phyloP scores from a whole-genome alignment of 2,888 invertebrate genomes.

The Seira musarum region DNA sequence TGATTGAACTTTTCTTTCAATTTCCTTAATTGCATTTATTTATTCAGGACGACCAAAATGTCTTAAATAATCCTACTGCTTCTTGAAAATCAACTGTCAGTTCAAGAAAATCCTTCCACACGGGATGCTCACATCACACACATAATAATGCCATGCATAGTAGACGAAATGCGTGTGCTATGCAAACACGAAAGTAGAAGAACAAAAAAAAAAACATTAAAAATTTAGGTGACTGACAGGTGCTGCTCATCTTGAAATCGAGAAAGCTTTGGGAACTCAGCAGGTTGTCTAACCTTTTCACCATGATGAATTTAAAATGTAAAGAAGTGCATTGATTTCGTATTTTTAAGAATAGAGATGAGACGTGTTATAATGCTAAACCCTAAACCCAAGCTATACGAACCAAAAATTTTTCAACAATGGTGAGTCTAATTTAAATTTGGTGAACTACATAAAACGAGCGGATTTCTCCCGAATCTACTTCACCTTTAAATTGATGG shows the following conservation, averaged over 20 bases:
- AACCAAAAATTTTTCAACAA: not conserved
- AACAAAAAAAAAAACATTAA: slow-evolving; percentile 53
- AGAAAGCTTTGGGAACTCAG: slow-evolving; percentile 59
- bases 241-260: slow-evolving; percentile 60
- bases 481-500: no score
- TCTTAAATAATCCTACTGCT: slow-evolving; percentile 52
- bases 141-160: not conserved
- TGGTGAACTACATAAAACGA: no score
- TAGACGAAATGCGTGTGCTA: no score
- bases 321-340: not conserved
- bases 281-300: slow-evolving; percentile 50
- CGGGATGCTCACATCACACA: not conserved
- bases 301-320: not conserved
- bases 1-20: slow-evolving; percentile 16
- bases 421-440: not conserved
- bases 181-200: not conserved
- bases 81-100: slow-evolving; percentile 29
- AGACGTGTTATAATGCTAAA: not conserved
- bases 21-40: slow-evolving; percentile 36
- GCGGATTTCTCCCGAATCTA: no score
- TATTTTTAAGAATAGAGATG: not conserved
- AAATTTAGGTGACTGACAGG: slow-evolving; percentile 63
- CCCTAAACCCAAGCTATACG: not conserved
- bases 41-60: slow-evolving; percentile 48
- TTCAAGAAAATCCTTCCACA: not conserved